Evolutionary conservation across 2,888 invertebrate genomes (phyloP), one percentile per base, ranked within the genome.

Genomic region (Acholoe squamosa): DNA sequence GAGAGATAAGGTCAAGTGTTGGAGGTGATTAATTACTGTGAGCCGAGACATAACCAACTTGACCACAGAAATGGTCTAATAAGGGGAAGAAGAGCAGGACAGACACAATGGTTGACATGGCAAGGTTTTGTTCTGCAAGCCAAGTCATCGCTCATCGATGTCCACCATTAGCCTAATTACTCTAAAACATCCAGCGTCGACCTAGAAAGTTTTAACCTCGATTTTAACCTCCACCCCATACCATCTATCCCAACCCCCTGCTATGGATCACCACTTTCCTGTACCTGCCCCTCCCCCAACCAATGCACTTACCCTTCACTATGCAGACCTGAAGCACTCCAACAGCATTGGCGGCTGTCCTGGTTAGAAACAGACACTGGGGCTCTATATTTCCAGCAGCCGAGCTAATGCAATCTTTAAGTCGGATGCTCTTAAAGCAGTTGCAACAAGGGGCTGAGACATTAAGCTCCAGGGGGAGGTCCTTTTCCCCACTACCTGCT

Each of bases 381-480:
- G 54, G 61, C 19, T 61, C n/a, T 61, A n/a, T 61, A n/a, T 3
- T 19, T 1, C 61, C 43, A 43, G 43, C 10, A 3, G 61, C 61
- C 61, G 14, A 61, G 43, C 61, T 61, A 61, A 61, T 61, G 61
- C 61, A 61, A 61, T 61, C 61, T 19, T 61, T 61, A 61, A 61
- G 61, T 12, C 22, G 19, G 61, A 61, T 7, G 3, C n/a, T 61
- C 61, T 61, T 61, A 61, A 61, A 61, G 61, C 61, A n/a, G 61
- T 61, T 43, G 43, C 61, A 61, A 3, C 61, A 7, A 61, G 19
- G n/a, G 61, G 14, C 19, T 61, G 61, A n/a, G 61, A 43, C 61
- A 61, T 61, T 7, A n/a, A 19, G 43, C 43, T 43, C 43, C 43
- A 43, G 43, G 43, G 10, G 43, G 10, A 43, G 43, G 3, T 43